phyloP scores from a whole-genome alignment of 2,113 vertebrate species.

The Gallinago paraguaiae region DNA sequence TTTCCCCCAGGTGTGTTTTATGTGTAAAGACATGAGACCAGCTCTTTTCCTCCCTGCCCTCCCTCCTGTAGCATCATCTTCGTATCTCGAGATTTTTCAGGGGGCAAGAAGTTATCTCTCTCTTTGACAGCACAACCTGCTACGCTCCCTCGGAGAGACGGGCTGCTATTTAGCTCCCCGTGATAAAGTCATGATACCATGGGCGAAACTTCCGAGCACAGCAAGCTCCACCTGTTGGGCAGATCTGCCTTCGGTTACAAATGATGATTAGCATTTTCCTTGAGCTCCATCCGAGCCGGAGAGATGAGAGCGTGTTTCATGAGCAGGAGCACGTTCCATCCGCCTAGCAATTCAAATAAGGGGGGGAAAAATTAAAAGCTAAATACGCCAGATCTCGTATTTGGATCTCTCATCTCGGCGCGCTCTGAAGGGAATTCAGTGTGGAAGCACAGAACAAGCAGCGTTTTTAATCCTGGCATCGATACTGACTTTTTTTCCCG shows the following conservation, averaged over 20 bases:
- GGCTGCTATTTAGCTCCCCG: not conserved
- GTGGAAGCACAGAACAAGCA: not conserved
- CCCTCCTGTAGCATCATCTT: not conserved
- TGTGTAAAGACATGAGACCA: rapidly evolving
- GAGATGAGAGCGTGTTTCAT: not conserved
- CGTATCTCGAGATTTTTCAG: not conserved
- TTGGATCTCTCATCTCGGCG: not conserved
- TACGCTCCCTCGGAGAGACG: not conserved
- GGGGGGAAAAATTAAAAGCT: not conserved
- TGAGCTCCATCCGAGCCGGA: not conserved
- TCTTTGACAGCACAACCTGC: not conserved
- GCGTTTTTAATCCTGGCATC: constrained; percentile 32
- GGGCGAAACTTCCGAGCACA: not conserved
- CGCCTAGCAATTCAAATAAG: not conserved
- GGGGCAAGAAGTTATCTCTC: not conserved
- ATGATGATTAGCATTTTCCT: not conserved
- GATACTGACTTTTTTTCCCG: not conserved
- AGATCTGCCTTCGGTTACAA: not conserved
- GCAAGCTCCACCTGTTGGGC: not conserved
- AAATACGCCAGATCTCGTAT: not conserved
- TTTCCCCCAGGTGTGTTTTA: not conserved
- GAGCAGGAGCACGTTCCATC: not conserved
- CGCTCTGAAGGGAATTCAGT: not conserved
- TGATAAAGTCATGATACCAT: not conserved
- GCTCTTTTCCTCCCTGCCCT: not conserved